Conservation (phyloP, 2,888 invertebrate species). For the Lottia scabra region DNA sequence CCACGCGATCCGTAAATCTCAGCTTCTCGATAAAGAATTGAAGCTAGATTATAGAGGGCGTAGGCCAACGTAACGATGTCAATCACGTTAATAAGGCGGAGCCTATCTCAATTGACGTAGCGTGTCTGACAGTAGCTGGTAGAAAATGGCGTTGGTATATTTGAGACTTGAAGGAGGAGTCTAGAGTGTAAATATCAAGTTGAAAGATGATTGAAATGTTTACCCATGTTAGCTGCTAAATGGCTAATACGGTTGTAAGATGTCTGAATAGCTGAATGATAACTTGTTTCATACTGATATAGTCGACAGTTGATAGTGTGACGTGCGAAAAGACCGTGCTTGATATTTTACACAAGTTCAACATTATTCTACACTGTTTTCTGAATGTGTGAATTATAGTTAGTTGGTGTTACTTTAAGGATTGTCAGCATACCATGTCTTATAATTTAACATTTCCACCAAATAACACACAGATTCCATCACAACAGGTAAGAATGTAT, state of each 20-base stretch:
- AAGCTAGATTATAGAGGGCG: background rate
- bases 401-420: background rate
- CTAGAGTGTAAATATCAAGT: background rate
- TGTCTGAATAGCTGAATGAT: constrained; percentile 1
- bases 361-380: background rate
- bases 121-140: background rate
- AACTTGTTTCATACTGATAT: background rate
- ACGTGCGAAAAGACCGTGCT: constrained; percentile 6
- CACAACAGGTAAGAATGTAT: background rate
- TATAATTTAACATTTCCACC: constrained; percentile 3
- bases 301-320: constrained; percentile 1
- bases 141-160: background rate
- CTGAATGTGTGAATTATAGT: background rate
- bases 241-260: constrained; percentile 7
- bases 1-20: constrained; percentile 3
- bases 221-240: constrained; percentile 7
- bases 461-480: background rate
- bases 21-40: background rate
- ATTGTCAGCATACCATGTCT: background rate
- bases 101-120: background rate
- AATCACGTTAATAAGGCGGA: background rate
- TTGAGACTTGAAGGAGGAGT: background rate
- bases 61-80: background rate
- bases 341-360: constrained; percentile 1
- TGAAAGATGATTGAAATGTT: constrained; percentile 7